A percentile compares a stretch with the other conserved stretches of the same genome.
Conservation (phyloP, 2,797 vertebrate genomes). For the Halcyon smyrnensis region DNA sequence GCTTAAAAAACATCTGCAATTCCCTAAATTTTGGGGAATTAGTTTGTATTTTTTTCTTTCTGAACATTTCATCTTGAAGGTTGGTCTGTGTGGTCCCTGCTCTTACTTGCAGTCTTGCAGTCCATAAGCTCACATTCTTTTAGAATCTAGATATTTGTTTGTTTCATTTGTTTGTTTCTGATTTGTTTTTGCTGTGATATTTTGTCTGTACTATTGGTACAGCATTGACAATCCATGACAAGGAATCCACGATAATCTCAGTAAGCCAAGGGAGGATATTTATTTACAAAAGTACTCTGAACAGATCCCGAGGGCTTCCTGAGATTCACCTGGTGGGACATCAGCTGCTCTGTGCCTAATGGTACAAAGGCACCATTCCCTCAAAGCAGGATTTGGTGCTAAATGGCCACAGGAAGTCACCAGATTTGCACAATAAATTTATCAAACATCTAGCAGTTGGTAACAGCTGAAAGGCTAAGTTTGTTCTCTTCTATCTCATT, state of each 20-base stretch:
- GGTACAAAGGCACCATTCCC: background rate
- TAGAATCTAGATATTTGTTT: background rate
- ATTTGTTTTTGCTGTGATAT: background rate
- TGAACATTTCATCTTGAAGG: background rate
- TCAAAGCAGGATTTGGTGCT: background rate
- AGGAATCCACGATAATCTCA: background rate
- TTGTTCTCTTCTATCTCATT: background rate
- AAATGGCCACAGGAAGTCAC: background rate
- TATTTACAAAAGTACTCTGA: background rate
- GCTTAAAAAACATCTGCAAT: background rate
- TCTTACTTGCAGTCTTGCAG: background rate
- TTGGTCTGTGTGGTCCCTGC: background rate
- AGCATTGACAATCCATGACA: background rate
- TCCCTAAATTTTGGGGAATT: background rate
- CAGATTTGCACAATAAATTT: background rate
- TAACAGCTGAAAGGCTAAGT: background rate
- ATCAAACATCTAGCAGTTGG: background rate
- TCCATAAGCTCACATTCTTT: background rate
- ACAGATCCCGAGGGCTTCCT: background rate
- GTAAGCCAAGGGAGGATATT: background rate
- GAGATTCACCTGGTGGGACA: background rate
- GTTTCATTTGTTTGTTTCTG: background rate
- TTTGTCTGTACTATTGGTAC: background rate
- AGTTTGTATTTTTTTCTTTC: conserved; percentile 16
- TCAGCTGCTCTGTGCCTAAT: background rate